A percentile compares a stretch with the other conserved stretches of the same genome.
Evolutionary conservation across 1,140 invertebrate species (phyloP).

Genomic region (Aethina tumida): DNA sequence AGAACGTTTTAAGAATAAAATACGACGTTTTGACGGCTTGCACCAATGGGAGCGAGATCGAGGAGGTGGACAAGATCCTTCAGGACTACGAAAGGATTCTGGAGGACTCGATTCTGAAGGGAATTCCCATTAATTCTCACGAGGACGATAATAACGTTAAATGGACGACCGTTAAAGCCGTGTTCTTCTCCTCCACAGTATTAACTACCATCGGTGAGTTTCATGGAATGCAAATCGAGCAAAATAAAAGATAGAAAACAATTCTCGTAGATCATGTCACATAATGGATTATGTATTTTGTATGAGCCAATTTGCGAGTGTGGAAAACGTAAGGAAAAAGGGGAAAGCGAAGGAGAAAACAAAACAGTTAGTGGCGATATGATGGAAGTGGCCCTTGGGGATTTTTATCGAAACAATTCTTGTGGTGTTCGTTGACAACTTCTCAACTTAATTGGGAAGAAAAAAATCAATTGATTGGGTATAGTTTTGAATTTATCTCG

Average conservation of each 20-base stretch:
- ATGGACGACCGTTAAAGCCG: constrained; percentile 68
- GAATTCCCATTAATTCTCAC: constrained; percentile 36
- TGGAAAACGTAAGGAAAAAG: too few relatives aligned
- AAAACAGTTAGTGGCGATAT: too few relatives aligned
- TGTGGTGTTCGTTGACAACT: too few relatives aligned
- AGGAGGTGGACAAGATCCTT: constrained; percentile 45
- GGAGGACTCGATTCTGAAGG: constrained; percentile 52
- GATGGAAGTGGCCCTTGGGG: too few relatives aligned
- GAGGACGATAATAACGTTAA: constrained; percentile 43
- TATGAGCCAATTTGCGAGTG: constrained; percentile 2
- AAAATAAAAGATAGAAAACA: too few relatives aligned
- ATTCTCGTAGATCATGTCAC: too few relatives aligned
- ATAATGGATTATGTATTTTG: constrained; percentile 3
- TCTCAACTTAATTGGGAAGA: too few relatives aligned
- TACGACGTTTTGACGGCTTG: constrained; percentile 42
- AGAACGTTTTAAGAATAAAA: constrained; percentile 38
- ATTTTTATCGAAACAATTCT: too few relatives aligned
- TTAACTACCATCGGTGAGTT: constrained; percentile 69
- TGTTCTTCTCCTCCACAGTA: constrained; percentile 77
- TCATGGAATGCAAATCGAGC: background rate
- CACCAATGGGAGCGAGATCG: constrained; percentile 47
- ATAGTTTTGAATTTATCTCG: too few relatives aligned
- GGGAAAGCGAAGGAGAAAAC: too few relatives aligned
- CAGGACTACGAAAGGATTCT: constrained; percentile 43
- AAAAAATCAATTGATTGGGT: too few relatives aligned